Conservation (phyloP, 2,113 vertebrate species). For the Tragelaphus strepsiceros region DNA sequence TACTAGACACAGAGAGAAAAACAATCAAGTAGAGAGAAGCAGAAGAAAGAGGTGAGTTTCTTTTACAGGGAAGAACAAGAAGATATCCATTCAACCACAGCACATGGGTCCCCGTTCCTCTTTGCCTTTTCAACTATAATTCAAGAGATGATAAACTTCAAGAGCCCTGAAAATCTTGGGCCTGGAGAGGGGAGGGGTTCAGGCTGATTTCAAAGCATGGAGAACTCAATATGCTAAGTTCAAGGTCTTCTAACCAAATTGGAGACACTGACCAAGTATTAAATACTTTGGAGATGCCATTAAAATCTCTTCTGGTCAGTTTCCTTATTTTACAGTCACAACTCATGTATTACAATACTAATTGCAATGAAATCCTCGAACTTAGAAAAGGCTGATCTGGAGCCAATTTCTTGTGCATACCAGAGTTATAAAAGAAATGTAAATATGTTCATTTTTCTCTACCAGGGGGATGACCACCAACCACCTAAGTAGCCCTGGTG, state of each 20-base stretch:
- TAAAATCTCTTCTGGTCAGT: neutral
- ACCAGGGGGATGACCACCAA: too few relatives aligned
- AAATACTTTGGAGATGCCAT: neutral
- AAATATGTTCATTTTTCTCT: neutral
- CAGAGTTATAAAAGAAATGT: neutral
- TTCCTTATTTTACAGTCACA: neutral
- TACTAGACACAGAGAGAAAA: neutral
- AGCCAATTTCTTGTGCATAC: neutral
- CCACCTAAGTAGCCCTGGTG: neutral
- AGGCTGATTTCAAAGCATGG: neutral
- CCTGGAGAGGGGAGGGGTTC: neutral
- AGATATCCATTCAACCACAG: neutral
- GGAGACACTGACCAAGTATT: neutral
- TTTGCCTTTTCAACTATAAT: neutral
- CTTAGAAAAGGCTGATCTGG: neutral
- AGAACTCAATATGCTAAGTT: neutral
- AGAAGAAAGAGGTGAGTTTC: neutral
- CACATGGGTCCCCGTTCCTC: too few relatives aligned
- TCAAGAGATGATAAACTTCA: neutral
- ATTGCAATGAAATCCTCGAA: neutral
- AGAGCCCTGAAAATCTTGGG: neutral
- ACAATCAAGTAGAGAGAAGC: neutral
- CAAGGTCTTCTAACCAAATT: neutral
- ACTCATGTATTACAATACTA: neutral
- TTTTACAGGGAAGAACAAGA: neutral